Conservation (phyloP, 2,888 invertebrate species). For the Sepiola atlantica region DNA sequence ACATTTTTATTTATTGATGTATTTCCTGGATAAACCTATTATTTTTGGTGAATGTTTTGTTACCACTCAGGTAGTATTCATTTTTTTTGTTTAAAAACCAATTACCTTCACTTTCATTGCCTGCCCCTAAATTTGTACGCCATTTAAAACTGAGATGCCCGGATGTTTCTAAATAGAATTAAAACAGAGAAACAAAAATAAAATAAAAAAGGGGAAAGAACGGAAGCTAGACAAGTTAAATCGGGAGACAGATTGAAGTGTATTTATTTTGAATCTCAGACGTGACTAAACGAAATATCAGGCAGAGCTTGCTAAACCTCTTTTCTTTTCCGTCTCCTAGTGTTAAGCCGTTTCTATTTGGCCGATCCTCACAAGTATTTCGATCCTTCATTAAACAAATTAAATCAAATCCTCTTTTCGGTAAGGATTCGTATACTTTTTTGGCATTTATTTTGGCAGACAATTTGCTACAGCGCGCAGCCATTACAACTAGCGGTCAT, state of each 20-base stretch:
- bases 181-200: too few species aligned
- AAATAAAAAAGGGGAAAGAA: too few species aligned
- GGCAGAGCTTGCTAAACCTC: background rate
- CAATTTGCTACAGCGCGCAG: background rate
- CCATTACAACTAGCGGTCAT: too few species aligned
- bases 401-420: background rate
- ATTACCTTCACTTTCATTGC: too few species aligned
- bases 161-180: too few species aligned
- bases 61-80: too few species aligned
- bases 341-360: background rate
- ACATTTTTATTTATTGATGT: too few species aligned
- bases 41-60: too few species aligned
- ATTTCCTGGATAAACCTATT: too few species aligned
- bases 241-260: background rate
- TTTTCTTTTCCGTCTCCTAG: background rate
- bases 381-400: slow-evolving; percentile 12
- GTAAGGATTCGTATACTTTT: slow-evolving; percentile 32
- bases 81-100: too few species aligned
- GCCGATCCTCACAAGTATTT: background rate
- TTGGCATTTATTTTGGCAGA: background rate
- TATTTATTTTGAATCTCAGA: background rate
- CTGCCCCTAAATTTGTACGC: too few species aligned
- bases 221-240: background rate
- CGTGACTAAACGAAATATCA: background rate
- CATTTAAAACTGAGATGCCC: too few species aligned